phyloP scores from a whole-genome alignment of 1,140 invertebrate species.

The Phymorhynchus buccinoides region DNA sequence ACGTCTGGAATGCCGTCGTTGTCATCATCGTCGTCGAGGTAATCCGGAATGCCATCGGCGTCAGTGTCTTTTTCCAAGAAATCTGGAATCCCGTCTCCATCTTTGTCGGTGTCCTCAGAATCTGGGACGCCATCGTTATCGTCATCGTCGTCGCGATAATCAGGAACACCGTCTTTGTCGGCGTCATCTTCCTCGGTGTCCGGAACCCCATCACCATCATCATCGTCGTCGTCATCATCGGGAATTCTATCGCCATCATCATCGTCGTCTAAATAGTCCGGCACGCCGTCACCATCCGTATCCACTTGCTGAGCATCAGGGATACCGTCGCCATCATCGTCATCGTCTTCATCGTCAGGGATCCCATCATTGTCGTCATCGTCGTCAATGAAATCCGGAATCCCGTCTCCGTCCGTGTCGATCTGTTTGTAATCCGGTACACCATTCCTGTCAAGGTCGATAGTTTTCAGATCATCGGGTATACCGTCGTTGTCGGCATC shows the following conservation, averaged over 20 bases:
- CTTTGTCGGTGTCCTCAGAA: conserved; percentile 53
- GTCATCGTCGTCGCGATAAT: conserved; percentile 61
- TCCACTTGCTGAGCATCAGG: conserved; percentile 63
- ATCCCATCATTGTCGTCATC: conserved; percentile 65
- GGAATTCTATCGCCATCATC: conserved; percentile 68
- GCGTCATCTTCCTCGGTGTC: conserved; percentile 58
- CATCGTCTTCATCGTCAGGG: conserved; percentile 60
- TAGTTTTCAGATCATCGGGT: conserved; percentile 60
- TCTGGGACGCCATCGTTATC: conserved; percentile 68
- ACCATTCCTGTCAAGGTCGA: conserved; percentile 65
- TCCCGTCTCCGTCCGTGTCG: conserved; percentile 69
- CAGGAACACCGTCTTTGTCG: conserved; percentile 64
- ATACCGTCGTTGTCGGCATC: conserved; percentile 64
- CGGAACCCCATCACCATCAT: conserved; percentile 66
- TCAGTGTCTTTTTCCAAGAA: conserved; percentile 58
- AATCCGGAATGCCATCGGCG: conserved; percentile 62
- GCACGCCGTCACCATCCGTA: conserved; percentile 64
- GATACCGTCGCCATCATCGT: conserved; percentile 65
- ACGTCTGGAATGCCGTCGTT: conserved; percentile 69
- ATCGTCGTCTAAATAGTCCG: conserved; percentile 63
- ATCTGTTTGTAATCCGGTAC: conserved; percentile 69
- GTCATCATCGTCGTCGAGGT: conserved; percentile 69
- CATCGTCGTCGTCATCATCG: conserved; percentile 53
- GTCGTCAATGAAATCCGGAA: conserved; percentile 63
- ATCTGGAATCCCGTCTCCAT: conserved; percentile 64